Base-by-base conservation (phyloP, 2,797 vertebrate genomes). In the Psittacula derbiana region DNA sequence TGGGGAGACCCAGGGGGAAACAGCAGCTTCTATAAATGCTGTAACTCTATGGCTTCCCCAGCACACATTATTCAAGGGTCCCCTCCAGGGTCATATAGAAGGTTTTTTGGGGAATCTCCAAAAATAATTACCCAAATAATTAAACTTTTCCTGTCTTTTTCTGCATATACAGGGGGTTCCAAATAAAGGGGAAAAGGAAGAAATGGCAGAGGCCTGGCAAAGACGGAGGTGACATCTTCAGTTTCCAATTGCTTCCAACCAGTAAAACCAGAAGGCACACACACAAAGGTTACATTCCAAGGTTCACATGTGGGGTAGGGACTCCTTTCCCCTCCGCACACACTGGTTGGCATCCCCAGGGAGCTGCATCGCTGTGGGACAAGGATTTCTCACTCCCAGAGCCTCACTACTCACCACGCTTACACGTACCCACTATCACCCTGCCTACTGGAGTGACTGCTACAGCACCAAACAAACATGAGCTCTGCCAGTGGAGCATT, bases 221-320 rank as follows among this genome's bases (percentile, higher is more conserved):
- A 33, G 11, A 25, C 8, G 9, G 3, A 2, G 3, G 7, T 28
- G 24, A 13, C 23, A 30, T 12, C 36, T 13, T 67, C 25, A 30
- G 16, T 33, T 83, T 60, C 27, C 33, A 33, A 8, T 19, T 64
- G 25, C 12, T 60, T 62, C 28, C 43, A 65, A 52, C 6, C 36
- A 33, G 11, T 14, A 23, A 72, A 71, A 80, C 5, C 11, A 24
- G 36, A 82, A 25, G 33, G 23, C 8, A 75, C 10, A 11, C 4
- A 16, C 55, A 24, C 21, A 33, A 25, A 58, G n/a, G 21, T 33
- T 33, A 57, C 55, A 2, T 0, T 0, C 23, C 10, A 5, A 50
- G 50, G n/a, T 10, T 36, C 43, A 6, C 1, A 7, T 18, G 3
- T 0, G 0, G 36, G 30, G 19, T 7, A 18, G 1, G 7, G 36